Evolutionary conservation across 2,797 vertebrate species (phyloP).

Genomic region (Nyctibius grandis): DNA sequence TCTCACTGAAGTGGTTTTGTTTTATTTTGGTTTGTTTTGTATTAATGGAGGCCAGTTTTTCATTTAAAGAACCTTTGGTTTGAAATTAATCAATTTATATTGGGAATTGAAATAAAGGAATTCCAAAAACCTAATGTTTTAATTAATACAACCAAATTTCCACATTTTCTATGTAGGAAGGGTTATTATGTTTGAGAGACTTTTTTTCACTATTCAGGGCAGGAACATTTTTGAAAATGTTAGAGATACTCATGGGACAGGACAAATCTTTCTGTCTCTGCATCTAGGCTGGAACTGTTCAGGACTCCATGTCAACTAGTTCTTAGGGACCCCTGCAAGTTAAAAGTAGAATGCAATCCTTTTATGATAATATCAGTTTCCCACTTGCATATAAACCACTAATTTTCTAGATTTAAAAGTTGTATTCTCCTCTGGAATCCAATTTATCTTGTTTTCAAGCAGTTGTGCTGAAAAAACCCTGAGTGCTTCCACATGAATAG

Average conservation of each 20-base stretch:
- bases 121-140: neutral
- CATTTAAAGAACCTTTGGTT: neutral
- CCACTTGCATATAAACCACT: neutral
- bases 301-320: neutral
- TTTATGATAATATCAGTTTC: neutral
- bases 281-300: neutral
- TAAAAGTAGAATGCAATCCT: neutral
- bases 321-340: neutral
- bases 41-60: neutral
- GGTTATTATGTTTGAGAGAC: neutral
- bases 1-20: neutral
- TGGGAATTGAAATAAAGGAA: neutral
- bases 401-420: neutral
- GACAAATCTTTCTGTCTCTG: neutral
- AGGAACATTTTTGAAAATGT: neutral
- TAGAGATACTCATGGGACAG: neutral
- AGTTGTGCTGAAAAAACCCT: neutral
- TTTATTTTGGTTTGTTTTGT: neutral
- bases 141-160: neutral
- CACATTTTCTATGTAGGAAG: neutral
- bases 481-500: neutral
- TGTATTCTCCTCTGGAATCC: neutral
- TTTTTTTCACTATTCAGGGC: neutral
- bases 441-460: conserved; percentile 3
- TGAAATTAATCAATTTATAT: neutral